Conservation (phyloP, 2,888 invertebrate genomes). For the Caenorhabditis macrosperma region DNA sequence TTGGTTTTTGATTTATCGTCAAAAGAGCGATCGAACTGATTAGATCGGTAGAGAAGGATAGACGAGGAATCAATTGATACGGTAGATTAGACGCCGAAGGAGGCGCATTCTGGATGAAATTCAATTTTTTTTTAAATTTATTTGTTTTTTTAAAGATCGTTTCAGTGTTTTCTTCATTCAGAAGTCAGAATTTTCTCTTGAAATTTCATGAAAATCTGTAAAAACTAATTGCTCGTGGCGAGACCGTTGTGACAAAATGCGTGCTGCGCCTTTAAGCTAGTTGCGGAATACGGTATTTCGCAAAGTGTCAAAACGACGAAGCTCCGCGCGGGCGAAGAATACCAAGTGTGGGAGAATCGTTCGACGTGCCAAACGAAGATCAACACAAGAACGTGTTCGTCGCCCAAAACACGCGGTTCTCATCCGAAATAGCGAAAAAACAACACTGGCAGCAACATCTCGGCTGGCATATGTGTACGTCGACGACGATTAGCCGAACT, state of each 20-base stretch:
- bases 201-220: too few species aligned
- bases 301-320: too few species aligned
- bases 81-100: constrained; percentile 13
- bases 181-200: too few species aligned
- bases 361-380: background rate
- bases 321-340: background rate
- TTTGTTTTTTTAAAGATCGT: too few species aligned
- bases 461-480: background rate
- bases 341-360: background rate
- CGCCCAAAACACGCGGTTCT: background rate
- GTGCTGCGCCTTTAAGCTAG: too few species aligned
- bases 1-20: constrained; percentile 54
- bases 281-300: too few species aligned
- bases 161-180: too few species aligned
- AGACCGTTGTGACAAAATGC: too few species aligned
- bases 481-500: background rate
- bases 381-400: background rate
- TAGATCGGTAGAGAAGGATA: background rate
- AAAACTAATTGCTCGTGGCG: too few species aligned
- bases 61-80: constrained; percentile 29
- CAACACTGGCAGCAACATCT: background rate
- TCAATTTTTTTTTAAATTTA: too few species aligned
- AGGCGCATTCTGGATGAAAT: too few species aligned
- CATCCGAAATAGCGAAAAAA: background rate
- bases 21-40: constrained; percentile 32